These are phyloP conservation scores for Lysandra coridon DNA, from an alignment of 2,888 invertebrate genomes.

Conservation along the genomic window DNA sequence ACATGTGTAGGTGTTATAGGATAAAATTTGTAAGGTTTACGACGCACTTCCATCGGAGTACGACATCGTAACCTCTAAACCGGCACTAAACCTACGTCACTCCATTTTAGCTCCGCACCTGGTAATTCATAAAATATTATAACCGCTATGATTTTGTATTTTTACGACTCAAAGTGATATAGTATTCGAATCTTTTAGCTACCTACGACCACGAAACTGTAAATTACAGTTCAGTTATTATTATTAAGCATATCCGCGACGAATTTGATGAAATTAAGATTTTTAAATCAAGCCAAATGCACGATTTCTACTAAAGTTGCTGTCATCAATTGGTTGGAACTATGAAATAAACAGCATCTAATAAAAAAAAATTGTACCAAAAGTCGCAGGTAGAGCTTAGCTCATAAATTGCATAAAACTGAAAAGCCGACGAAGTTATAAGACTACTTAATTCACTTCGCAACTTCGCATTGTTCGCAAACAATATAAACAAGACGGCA, in stretches of 20 bases:
- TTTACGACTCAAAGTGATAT: not conserved
- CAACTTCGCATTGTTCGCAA: conserved; percentile 27
- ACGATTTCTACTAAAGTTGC: too few species aligned
- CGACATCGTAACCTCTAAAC: conserved; percentile 45
- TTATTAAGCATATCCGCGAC: too few species aligned
- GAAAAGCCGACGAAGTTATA: conserved; percentile 20
- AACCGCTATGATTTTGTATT: conserved; percentile 23
- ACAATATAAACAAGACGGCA: conserved; percentile 29
- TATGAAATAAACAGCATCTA: not conserved
- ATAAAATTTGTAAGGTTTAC: conserved; percentile 54
- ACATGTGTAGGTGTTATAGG: conserved; percentile 32
- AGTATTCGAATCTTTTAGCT: not conserved
- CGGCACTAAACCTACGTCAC: conserved; percentile 45
- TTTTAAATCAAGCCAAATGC: too few species aligned
- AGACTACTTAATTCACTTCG: conserved; percentile 24
- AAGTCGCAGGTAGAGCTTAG: not conserved
- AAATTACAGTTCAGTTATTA: too few species aligned
- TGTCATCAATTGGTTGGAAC: too few species aligned
- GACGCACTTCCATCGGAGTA: conserved; percentile 45
- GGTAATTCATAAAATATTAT: conserved; percentile 28
- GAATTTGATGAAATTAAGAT: too few species aligned
- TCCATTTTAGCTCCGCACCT: conserved; percentile 20
- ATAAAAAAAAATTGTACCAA: not conserved
- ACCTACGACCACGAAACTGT: too few species aligned
- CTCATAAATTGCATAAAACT: conserved; percentile 24